phyloP scores from a whole-genome alignment of 2,888 invertebrate species.

The Tetrapedia diversipes region DNA sequence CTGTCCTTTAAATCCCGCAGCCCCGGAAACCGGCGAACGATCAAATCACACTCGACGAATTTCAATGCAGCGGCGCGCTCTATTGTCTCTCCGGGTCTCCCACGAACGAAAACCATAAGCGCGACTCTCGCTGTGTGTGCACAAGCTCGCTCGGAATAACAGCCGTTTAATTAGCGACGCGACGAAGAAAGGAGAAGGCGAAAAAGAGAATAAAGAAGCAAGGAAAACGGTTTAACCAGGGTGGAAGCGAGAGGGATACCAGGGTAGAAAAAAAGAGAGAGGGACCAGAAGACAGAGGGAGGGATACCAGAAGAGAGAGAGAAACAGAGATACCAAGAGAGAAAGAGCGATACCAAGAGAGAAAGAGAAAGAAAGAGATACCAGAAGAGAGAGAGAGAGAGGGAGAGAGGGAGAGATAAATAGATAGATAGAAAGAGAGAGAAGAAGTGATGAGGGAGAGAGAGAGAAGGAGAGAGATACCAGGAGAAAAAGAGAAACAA shows the following conservation, averaged over 20 bases:
- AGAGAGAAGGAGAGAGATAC: conserved; percentile 2
- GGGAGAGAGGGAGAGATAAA: not conserved
- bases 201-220: conserved; percentile 37
- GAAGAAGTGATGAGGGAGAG: conserved; percentile 43
- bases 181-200: conserved; percentile 54
- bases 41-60: conserved; percentile 47
- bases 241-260: not conserved
- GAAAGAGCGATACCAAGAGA: too few relatives aligned
- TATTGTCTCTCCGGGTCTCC: conserved; percentile 54
- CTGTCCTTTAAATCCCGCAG: conserved; percentile 26
- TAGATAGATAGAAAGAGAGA: conserved; percentile 31
- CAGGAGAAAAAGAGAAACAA: not conserved
- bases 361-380: not conserved
- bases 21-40: conserved; percentile 34
- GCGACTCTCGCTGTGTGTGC: conserved; percentile 31
- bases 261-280: conserved; percentile 26
- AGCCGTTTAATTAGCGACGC: conserved; percentile 71
- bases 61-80: conserved; percentile 53
- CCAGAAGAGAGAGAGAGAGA: not conserved
- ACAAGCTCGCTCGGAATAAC: conserved; percentile 52
- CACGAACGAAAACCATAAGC: conserved; percentile 42
- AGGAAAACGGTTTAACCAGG: too few relatives aligned
- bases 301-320: conserved; percentile 44
- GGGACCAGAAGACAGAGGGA: not conserved
- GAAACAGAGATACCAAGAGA: conserved; percentile 39